Percentiles rank a stretch among this genome's conserved stretches.
Evolutionary conservation across 2,888 invertebrate species (phyloP).

Genomic region (Anagyrus pseudococci): DNA sequence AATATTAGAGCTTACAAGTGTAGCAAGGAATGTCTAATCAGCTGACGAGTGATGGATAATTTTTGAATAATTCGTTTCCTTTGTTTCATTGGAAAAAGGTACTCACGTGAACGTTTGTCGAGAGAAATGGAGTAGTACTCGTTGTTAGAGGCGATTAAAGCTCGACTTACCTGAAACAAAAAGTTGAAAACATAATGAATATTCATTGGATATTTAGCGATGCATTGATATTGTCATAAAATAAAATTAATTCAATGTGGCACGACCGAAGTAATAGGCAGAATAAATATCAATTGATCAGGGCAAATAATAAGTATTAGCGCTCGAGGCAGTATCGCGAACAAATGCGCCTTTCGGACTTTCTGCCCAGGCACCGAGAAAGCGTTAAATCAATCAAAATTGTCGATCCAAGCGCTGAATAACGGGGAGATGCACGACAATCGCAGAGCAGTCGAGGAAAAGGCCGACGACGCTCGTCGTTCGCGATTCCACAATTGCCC

Average conservation of each 20-base stretch:
- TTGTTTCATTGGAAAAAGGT: not conserved
- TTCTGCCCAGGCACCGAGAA: too few species aligned
- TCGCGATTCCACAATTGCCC: slow-evolving; percentile 29
- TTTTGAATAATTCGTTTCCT: too few species aligned
- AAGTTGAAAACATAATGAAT: slow-evolving; percentile 6
- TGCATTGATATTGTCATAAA: not conserved
- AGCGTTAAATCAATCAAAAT: slow-evolving; percentile 18
- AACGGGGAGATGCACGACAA: slow-evolving; percentile 2
- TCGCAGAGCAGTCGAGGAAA: slow-evolving; percentile 4
- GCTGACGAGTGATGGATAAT: too few species aligned
- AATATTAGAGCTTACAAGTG: too few species aligned
- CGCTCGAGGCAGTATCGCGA: too few species aligned
- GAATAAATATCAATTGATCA: too few species aligned
- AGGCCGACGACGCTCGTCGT: not conserved
- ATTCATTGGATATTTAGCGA: not conserved
- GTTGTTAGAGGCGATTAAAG: slow-evolving; percentile 1
- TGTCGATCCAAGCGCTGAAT: slow-evolving; percentile 2
- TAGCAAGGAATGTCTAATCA: too few species aligned
- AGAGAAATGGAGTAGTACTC: not conserved
- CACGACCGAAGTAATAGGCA: too few species aligned
- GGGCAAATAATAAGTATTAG: too few species aligned
- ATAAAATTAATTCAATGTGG: too few species aligned
- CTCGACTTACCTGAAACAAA: slow-evolving; percentile 36
- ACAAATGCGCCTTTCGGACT: too few species aligned
- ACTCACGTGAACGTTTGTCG: slow-evolving; percentile 27